These are phyloP conservation scores for Paramormyrops hopkinsi DNA, from an alignment of 2,797 vertebrate genomes.

Conservation along the genomic window DNA sequence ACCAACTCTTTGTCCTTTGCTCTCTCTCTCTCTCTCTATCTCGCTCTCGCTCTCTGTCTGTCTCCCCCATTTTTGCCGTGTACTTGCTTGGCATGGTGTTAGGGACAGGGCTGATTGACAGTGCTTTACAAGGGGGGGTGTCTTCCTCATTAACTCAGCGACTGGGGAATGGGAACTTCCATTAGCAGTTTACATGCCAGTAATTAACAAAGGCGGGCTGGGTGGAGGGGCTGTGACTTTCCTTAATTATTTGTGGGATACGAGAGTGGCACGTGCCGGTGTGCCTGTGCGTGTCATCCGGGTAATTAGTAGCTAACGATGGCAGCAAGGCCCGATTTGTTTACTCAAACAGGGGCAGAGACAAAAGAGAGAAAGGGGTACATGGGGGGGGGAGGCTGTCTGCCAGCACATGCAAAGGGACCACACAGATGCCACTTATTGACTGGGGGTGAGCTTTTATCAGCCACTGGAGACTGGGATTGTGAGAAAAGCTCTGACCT, in stretches of 20 bases:
- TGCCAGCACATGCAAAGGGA: background rate
- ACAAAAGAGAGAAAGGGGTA: slow-evolving; percentile 30
- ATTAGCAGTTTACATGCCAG: slow-evolving; percentile 40
- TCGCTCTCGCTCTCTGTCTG: background rate
- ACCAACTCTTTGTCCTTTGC: slow-evolving; percentile 23
- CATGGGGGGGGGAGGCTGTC: background rate
- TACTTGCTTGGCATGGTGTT: background rate
- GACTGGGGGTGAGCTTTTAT: background rate
- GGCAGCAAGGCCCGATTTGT: slow-evolving; percentile 38
- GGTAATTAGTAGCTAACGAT: slow-evolving; percentile 46
- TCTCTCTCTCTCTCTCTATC: background rate
- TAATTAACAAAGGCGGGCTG: slow-evolving; percentile 37
- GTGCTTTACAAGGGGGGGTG: slow-evolving; percentile 20
- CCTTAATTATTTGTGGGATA: slow-evolving; percentile 43
- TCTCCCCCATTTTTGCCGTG: background rate
- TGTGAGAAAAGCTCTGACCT: background rate
- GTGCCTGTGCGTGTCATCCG: slow-evolving; percentile 26
- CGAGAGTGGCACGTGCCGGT: slow-evolving; percentile 26
- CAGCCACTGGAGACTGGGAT: background rate
- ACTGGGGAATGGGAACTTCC: slow-evolving; percentile 20
- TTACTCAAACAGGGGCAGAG: slow-evolving; percentile 41
- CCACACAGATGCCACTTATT: background rate
- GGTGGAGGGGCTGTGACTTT: slow-evolving; percentile 31
- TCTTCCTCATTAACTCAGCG: slow-evolving; percentile 29
- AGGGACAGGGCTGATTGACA: slow-evolving; percentile 14